Evolutionary conservation across 1,140 invertebrate species (phyloP).

Genomic region (Aricia agestis): DNA sequence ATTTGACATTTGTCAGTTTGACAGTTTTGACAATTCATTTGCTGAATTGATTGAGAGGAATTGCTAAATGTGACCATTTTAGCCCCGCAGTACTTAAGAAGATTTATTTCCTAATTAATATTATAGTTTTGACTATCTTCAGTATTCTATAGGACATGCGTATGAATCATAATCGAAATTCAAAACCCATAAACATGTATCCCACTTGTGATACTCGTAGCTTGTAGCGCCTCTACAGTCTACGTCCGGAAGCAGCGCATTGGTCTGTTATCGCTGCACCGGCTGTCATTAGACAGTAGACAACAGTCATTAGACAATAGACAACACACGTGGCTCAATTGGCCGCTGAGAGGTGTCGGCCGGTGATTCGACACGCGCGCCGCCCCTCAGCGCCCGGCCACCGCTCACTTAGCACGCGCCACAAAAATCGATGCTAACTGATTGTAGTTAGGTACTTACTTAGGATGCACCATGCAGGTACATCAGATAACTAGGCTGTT

Average conservation of each 20-base stretch:
- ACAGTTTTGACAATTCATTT: no score
- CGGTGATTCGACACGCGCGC: constrained; percentile 30
- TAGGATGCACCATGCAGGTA: no score
- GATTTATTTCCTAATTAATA: no score
- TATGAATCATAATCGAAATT: no score
- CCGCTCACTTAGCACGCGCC: constrained; percentile 23
- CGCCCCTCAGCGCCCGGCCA: constrained; percentile 4
- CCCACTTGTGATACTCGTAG: not conserved
- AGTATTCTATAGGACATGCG: no score
- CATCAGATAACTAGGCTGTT: not conserved
- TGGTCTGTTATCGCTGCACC: not conserved
- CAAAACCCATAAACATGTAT: no score
- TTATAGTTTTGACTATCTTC: no score
- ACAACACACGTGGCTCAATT: constrained; percentile 25
- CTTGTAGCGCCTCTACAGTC: not conserved
- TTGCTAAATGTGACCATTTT: no score
- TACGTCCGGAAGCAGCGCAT: not conserved
- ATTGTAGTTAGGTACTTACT: not conserved
- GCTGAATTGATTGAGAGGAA: no score
- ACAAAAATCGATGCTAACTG: constrained; percentile 14
- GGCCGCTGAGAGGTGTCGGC: constrained; percentile 16
- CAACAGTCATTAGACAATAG: not conserved
- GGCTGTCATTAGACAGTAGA: not conserved
- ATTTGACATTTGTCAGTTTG: no score
- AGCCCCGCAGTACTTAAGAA: no score